These are phyloP conservation scores for Clepsis dumicolana DNA, from an alignment of 2,888 invertebrate species.

Conservation along the genomic window DNA sequence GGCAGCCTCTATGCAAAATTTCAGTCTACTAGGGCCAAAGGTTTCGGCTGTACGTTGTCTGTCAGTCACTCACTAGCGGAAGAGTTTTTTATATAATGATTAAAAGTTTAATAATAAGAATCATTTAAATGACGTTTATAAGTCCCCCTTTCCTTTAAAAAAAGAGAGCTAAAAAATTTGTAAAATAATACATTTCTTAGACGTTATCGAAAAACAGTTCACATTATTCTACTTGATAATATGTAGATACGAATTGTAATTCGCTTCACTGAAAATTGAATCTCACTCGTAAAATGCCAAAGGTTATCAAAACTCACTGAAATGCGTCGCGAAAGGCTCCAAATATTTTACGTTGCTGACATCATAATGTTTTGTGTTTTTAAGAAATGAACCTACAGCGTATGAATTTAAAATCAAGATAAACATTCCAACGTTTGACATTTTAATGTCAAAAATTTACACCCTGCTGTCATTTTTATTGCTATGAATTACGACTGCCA, in stretches of 20 bases:
- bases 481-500: too few species aligned
- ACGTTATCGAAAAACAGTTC: not conserved
- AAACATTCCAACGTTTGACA: too few species aligned
- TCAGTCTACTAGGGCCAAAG: too few species aligned
- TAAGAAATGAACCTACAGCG: conserved; percentile 1
- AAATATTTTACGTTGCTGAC: conserved; percentile 7
- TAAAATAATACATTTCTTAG: not conserved
- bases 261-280: conserved; percentile 23
- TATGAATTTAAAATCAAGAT: conserved; percentile 1
- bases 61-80: too few species aligned
- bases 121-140: too few species aligned
- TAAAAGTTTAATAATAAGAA: too few species aligned
- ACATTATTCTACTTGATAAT: conserved; percentile 9
- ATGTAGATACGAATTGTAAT: conserved; percentile 21
- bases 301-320: conserved; percentile 16
- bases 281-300: conserved; percentile 26
- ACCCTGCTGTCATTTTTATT: too few species aligned
- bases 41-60: too few species aligned
- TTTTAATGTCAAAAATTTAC: too few species aligned
- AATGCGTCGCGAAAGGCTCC: conserved; percentile 7
- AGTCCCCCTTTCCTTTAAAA: too few species aligned
- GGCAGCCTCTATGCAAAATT: too few species aligned
- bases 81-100: too few species aligned
- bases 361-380: not conserved
- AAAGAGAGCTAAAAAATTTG: not conserved